Conservation (phyloP, 2,113 vertebrate species). For the Seriola quinqueradiata region DNA sequence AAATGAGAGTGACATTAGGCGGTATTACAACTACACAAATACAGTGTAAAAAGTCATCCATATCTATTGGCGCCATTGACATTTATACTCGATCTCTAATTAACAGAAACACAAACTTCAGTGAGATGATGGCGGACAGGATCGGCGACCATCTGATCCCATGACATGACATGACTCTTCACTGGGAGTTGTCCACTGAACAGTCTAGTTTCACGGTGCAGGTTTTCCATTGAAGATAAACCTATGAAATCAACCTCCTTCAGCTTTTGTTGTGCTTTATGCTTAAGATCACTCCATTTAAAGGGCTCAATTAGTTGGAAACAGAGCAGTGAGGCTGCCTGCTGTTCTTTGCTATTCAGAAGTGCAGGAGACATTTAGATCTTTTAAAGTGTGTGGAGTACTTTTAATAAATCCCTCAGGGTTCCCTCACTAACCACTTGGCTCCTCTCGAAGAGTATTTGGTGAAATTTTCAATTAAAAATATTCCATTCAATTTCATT, state of each 20-base stretch:
- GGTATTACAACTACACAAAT: not conserved
- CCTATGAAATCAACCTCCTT: conserved; percentile 13
- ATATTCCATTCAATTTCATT: conserved; percentile 65
- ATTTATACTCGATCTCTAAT: not conserved
- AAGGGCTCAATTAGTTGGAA: conserved; percentile 47
- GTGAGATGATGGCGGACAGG: not conserved
- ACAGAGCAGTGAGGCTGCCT: conserved; percentile 3
- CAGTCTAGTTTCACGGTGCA: not conserved
- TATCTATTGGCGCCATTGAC: not conserved
- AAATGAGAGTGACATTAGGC: not conserved
- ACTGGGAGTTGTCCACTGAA: too few species aligned
- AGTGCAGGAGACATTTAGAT: conserved; percentile 46
- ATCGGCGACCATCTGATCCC: not conserved
- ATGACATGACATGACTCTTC: not conserved
- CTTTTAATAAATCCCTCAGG: conserved; percentile 65
- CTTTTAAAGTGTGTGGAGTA: conserved; percentile 46
- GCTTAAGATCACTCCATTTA: conserved; percentile 24
- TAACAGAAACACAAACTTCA: not conserved
- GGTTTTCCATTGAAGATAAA: conserved; percentile 10
- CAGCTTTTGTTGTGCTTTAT: conserved; percentile 36
- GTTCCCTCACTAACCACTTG: conserved; percentile 45
- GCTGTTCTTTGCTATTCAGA: conserved; percentile 18
- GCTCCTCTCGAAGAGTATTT: conserved; percentile 50
- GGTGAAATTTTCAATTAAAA: conserved; percentile 70
- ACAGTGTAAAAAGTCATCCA: too few species aligned